Evolutionary conservation across 2,797 vertebrate genomes (phyloP).

Genomic region (Vespertilio murinus): DNA sequence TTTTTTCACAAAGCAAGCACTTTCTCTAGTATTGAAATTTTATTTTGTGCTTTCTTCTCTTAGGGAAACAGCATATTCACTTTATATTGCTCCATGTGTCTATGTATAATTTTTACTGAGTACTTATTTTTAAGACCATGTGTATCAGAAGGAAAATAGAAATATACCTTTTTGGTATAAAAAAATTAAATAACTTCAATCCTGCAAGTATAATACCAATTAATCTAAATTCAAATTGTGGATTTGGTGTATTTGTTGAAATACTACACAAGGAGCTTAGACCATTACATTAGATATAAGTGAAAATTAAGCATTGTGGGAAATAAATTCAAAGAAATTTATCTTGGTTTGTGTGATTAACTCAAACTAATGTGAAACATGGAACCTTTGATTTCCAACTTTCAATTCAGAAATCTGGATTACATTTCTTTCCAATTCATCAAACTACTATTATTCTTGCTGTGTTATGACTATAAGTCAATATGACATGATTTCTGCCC

Average conservation of each 20-base stretch:
- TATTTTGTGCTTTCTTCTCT: neutral
- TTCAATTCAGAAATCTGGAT: neutral
- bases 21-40: slow-evolving; percentile 31
- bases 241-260: neutral
- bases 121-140: neutral
- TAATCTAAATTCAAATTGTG: slow-evolving; percentile 4
- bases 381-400: neutral
- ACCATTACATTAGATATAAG: neutral
- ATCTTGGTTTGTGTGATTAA: neutral
- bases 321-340: neutral
- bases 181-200: slow-evolving; percentile 8
- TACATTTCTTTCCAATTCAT: neutral
- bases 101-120: neutral
- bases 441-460: neutral
- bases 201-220: neutral
- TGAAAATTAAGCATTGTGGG: neutral
- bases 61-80: neutral
- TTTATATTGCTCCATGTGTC: neutral
- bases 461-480: neutral
- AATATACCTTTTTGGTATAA: neutral
- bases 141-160: slow-evolving; percentile 9
- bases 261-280: neutral
- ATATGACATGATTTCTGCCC: neutral
- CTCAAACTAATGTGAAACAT: neutral
- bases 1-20: neutral